phyloP scores from a whole-genome alignment of 2,113 vertebrate species.

The Sapayoa aenigma region DNA sequence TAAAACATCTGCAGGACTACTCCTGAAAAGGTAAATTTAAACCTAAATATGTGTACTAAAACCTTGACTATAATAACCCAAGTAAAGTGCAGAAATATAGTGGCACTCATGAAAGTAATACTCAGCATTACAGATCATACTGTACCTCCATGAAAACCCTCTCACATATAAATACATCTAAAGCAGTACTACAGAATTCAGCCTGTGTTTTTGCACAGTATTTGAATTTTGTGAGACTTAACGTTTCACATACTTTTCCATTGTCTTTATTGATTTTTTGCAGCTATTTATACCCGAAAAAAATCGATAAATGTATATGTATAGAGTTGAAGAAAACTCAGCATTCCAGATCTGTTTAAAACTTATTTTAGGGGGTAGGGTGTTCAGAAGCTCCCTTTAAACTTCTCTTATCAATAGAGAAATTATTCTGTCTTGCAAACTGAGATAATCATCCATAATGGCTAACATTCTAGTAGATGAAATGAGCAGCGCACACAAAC shows the following conservation, averaged over 20 bases:
- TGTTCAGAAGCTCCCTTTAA: not conserved
- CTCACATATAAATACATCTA: not conserved
- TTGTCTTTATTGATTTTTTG: not conserved
- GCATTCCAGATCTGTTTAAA: not conserved
- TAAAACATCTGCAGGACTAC: not conserved
- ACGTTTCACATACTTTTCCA: not conserved
- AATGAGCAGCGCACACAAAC: not conserved
- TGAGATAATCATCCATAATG: not conserved
- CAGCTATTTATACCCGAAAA: not conserved
- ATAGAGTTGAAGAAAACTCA: not conserved
- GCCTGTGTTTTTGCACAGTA: not conserved
- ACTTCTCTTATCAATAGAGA: not conserved
- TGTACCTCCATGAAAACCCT: not conserved
- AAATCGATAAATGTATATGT: not conserved
- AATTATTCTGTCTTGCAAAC: not conserved
- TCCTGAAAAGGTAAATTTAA: not conserved
- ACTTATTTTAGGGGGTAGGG: not conserved
- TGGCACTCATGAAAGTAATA: not conserved
- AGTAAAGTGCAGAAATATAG: not conserved
- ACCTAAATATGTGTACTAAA: not conserved
- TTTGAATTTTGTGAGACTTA: not conserved
- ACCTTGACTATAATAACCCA: not conserved
- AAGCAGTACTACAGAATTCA: not conserved
- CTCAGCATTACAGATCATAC: not conserved
- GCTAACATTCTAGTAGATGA: not conserved